Percentiles rank a stretch among this genome's conserved stretches.
Evolutionary conservation across 2,888 invertebrate genomes (phyloP).

Genomic region (Clivina fossor): DNA sequence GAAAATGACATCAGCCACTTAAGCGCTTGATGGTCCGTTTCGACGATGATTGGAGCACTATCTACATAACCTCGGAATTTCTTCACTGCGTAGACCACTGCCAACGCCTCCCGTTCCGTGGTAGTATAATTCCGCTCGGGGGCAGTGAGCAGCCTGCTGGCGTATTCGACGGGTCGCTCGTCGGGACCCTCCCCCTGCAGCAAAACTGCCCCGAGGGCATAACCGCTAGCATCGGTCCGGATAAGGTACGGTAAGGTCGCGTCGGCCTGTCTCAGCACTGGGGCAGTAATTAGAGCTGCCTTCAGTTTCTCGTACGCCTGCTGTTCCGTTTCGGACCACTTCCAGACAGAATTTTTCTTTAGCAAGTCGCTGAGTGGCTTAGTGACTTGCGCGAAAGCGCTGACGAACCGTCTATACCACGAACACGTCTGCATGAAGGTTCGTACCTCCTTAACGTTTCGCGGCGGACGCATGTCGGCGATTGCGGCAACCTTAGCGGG

Average conservation of each 20-base stretch:
- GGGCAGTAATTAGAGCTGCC: conserved; percentile 18
- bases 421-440: conserved; percentile 11
- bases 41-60: conserved; percentile 44
- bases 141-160: conserved; percentile 37
- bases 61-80: conserved; percentile 49
- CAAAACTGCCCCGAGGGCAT: conserved; percentile 24
- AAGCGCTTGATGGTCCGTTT: conserved; percentile 51
- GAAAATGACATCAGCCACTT: conserved; percentile 49
- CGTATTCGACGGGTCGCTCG: conserved; percentile 29
- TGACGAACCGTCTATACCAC: conserved; percentile 8
- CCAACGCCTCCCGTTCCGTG: conserved; percentile 44
- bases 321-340: not conserved
- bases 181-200: conserved; percentile 25
- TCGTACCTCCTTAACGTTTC: not conserved
- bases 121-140: too few species aligned
- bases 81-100: conserved; percentile 45
- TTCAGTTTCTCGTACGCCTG: conserved; percentile 15
- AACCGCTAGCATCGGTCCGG: conserved; percentile 22
- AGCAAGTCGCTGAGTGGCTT: conserved; percentile 11
- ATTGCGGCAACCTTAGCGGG: not conserved
- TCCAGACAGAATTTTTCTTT: conserved; percentile 6
- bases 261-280: conserved; percentile 38
- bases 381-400: not conserved
- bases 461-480: not conserved
- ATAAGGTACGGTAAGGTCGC: conserved; percentile 38